Evolutionary conservation across 2,113 vertebrate genomes (phyloP), one percentile per base, ranked within the genome.

Genomic region (Cyanoliseus patagonus): DNA sequence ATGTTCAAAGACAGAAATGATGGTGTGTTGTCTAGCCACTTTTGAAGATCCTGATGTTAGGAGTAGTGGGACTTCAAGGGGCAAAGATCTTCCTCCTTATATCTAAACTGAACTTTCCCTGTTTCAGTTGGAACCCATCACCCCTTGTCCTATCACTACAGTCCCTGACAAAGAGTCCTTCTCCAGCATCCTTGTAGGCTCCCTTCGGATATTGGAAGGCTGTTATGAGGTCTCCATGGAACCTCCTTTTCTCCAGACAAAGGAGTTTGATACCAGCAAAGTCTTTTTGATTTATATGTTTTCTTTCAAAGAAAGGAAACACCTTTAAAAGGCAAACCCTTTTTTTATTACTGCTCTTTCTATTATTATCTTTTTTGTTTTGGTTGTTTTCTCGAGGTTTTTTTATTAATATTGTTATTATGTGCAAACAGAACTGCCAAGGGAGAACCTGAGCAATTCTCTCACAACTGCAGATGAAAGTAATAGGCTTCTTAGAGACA

Each of bases 401-500:
- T 59, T 74, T 87, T 91, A 90, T 96, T 87, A 74, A 39, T 52
- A 88, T 88, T 96, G 63, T 95, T 91, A 53, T 78, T 80, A 94
- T 92, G 91, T 24, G 12, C 81, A 94, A 95, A 84, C 80, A 82
- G 81, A 92, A 84, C 75, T 33, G 33, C 59, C 49, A 39, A 49
- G 90, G 61, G 69, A 73, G 18, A 49, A 46, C 30, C 77, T 89
- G 67, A 89, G 81, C 67, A 47, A 95, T 96, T 94, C 82, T 94
- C 81, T 97, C 91, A 96, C 86, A 95, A 92, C 72, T 80, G 68
- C 49, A 86, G 52, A 59, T 96, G 92, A 96, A 97, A 97, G 86
- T 73, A 94, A 97, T 55, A 74, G 90, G 92, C 92, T 97, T 96
- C 94, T 95, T 90, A 95, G 94, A 96, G 90, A 77, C 57, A n/a